Evolutionary conservation across 1,140 invertebrate genomes (phyloP).

Genomic region (Mizuhopecten yessoensis): DNA sequence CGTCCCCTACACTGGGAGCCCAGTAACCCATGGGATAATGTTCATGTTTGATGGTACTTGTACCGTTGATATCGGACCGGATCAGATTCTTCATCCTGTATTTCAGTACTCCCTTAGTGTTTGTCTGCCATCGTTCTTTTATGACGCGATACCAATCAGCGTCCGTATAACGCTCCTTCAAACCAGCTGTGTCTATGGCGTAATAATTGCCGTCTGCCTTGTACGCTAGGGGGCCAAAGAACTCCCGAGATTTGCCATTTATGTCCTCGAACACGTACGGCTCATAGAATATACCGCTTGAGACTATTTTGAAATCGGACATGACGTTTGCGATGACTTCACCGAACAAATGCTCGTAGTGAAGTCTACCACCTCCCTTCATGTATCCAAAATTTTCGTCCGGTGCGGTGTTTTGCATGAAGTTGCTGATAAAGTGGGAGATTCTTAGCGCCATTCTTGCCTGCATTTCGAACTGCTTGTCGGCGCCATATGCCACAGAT

Average conservation of each 20-base stretch:
- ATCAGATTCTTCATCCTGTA: constrained; percentile 83
- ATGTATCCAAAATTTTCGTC: constrained; percentile 71
- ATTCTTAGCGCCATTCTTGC: constrained; percentile 70
- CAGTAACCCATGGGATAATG: constrained; percentile 93
- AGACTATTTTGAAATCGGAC: constrained; percentile 93
- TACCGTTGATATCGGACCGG: constrained; percentile 89
- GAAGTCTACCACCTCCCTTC: constrained; percentile 71
- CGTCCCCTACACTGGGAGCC: constrained; percentile 85
- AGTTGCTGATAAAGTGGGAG: constrained; percentile 71
- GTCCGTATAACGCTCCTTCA: constrained; percentile 60
- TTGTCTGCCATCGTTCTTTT: constrained; percentile 68
- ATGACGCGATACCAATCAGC: constrained; percentile 67
- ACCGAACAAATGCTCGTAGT: constrained; percentile 77
- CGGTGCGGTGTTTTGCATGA: constrained; percentile 68
- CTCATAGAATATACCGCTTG: constrained; percentile 96
- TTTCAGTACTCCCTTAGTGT: constrained; percentile 63
- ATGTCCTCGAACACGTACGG: constrained; percentile 94
- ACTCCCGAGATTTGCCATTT: constrained; percentile 64
- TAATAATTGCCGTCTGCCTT: constrained; percentile 59
- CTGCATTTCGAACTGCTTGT: constrained; percentile 94
- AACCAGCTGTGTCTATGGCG: constrained; percentile 70
- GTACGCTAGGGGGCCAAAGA: constrained; percentile 75
- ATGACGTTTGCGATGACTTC: constrained; percentile 93
- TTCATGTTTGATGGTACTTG: constrained; percentile 67
- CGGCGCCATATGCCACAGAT: constrained; percentile 92